Percentiles rank a stretch among this genome's conserved stretches.
Evolutionary conservation across 2,797 vertebrate genomes (phyloP).

Genomic region (Propithecus deckenii): DNA sequence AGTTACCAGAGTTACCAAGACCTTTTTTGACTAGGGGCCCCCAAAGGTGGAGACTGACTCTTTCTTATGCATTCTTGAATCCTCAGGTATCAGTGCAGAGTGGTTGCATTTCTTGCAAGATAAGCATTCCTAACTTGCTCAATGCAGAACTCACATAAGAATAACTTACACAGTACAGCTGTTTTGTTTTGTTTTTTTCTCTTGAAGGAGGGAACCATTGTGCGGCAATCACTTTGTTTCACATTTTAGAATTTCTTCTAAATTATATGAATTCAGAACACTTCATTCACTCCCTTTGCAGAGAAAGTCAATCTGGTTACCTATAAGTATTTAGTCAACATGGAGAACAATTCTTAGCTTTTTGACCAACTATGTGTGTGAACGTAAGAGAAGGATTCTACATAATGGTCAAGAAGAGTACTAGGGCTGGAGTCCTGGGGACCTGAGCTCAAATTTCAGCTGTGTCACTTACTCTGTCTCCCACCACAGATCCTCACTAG

Average conservation of each 20-base stretch:
- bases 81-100: neutral
- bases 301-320: neutral
- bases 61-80: neutral
- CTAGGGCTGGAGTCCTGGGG: neutral
- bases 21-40: neutral
- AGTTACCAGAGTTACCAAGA: neutral
- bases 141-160: neutral
- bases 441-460: neutral
- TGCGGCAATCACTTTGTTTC: neutral
- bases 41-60: neutral
- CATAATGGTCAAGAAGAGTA: neutral
- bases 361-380: no score
- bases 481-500: neutral
- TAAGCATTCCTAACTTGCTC: neutral
- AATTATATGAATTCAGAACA: neutral
- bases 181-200: neutral
- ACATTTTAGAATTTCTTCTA: neutral
- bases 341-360: neutral
- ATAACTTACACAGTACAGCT: neutral
- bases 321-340: neutral
- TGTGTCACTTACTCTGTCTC: neutral
- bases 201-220: neutral
- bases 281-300: neutral
- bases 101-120: neutral
- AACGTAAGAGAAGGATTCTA: no score